Evolutionary conservation across 1,140 invertebrate species (phyloP), one percentile per base, ranked within the genome.

Genomic region (Drosophila punjabiensis): DNA sequence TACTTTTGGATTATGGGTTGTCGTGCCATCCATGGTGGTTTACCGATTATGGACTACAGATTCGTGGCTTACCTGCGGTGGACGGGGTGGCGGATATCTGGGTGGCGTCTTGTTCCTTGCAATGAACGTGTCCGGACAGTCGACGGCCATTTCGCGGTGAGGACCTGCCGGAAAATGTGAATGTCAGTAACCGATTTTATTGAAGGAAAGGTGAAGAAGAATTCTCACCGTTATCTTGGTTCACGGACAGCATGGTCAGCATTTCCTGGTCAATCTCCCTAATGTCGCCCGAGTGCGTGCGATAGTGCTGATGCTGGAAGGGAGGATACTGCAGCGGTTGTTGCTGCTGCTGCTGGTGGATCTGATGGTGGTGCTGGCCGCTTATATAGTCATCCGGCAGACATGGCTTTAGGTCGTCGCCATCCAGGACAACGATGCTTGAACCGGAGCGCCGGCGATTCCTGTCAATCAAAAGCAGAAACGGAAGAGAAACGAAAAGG

Each of bases 121-220:
- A 80, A 99, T 96, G 94, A 99, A 99, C 89, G 96, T 97, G 92
- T 99, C 98, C 87, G 99, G 99, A 75, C 99, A 98, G 94, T 99
- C 99, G 92, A 99, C 98, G 88, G 99, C 98, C 97, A 99, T 98
- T 95, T 99, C 99, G 92, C 97, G 96, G 95, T 97, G 97, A 90
- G 97, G 97, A 94, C 96, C 95, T 95, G 56, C 28, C 62, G 94
- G 93, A 93, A 37, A 28, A 43, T 11, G 43, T 30, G 45, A 6
- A 37, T 20, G 43, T 32, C 11, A 32, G 56, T 35, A 30, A 6
- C 16, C 24, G 18, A 24, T 10, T 39, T 16, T n/a, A 39, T 33
- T 3, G 20, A 3, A 9, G 14, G 14, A 14, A 0, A 0, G 20
- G 8, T 11, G 30, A n/a, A n/a, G 3, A 13, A n/a, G 11, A 16